Evolutionary conservation across 2,888 invertebrate genomes (phyloP), one percentile per base, ranked within the genome.

Genomic region (Lepetodrilus schrolli): DNA sequence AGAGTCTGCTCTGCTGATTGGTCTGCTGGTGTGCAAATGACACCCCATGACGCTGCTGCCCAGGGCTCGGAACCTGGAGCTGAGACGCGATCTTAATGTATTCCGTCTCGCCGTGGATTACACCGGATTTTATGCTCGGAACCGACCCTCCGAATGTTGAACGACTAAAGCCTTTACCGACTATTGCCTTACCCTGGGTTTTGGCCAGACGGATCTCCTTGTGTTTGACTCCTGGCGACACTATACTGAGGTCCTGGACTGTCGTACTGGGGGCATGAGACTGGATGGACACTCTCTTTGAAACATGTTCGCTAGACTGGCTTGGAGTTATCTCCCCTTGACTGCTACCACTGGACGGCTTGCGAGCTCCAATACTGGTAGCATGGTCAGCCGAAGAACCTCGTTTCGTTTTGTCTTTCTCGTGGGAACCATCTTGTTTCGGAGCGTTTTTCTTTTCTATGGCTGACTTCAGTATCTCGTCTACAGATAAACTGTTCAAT

Each of bases 31-130:
- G 50, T 7, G 48, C 43, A 20, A n/a, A 50, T 13, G 47, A 30
- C 49, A 49, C 17, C 3, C 37, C 21, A 10, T 17, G 66, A 34
- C 30, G 17, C 13, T 38, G 51, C 1, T 7, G 3, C 4, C 10
- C 23, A 4, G 26, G 8, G 23, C 65, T 43, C 38, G 50, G 51
- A 7, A 73, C 37, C 36, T 50, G 43, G 20, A 86, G 78, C 71
- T 84, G 85, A 13, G 83, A 82, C n/a, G 86, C 80, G 30, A 87
- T 85, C 72, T 86, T 83, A 66, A 87, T 87, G 74, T 78, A 87
- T 70, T 85, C 83, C 23, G 86, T 81, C 26, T 86, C 86, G 1
- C 75, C 78, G 48, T 78, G 50, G 50, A 58, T 71, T 10, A 66
- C 66, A 1, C 77, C 75, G 5, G 79, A 68, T 43, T 76, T 79